Base-by-base conservation (phyloP, 2,888 invertebrate species). In the Drosophila nr. perissopoda region DNA sequence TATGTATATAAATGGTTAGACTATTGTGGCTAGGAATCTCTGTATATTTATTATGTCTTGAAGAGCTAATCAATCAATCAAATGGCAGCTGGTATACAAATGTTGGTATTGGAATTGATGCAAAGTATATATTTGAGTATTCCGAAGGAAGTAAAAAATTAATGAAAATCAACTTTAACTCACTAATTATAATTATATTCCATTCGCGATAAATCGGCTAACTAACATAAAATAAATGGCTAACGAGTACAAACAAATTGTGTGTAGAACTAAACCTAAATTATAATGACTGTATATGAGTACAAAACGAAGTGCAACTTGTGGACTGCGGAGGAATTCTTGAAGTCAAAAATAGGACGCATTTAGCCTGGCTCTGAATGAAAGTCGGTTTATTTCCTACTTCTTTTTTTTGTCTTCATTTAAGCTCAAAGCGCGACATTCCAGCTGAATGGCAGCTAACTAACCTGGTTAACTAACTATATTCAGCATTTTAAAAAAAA, bases 221-320 rank as follows among this genome's bases (percentile, higher is more conserved):
- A 62, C 60, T 80, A 61, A 68, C n/a, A n/a, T 38, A 49, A 62
- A 52, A 57, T 68, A 60, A 64, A 62, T 73, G 64, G 49, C 59
- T 72, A 38, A 29, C 38, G n/a, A 56, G 54, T 71, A 58, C 59
- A 64, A 33, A 45, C 66, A 69, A 67, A 63, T 42, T 67, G 66
- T 56, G 59, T 66, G 45, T 68, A 53, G 51, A 65, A 71, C 51
- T 74, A 62, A 45, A 57, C 53, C 48, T 82, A 81, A 85, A 67
- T 68, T 63, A 66, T 84, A 84, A 75, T 87, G 89, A 88, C 83
- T 84, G 86, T 53, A 71, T 75, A 74, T 73, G 73, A 72, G 65
- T 72, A 70, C 27, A 64, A 71, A 60, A 73, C 57, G 52, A 38
- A 49, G 61, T 76, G 51, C 59, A 68, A 62, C 56, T 56, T 48